A percentile compares a stretch with the other conserved stretches of the same genome.
Conservation (phyloP, 2,888 invertebrate genomes). For the Epinotia bilunana region DNA sequence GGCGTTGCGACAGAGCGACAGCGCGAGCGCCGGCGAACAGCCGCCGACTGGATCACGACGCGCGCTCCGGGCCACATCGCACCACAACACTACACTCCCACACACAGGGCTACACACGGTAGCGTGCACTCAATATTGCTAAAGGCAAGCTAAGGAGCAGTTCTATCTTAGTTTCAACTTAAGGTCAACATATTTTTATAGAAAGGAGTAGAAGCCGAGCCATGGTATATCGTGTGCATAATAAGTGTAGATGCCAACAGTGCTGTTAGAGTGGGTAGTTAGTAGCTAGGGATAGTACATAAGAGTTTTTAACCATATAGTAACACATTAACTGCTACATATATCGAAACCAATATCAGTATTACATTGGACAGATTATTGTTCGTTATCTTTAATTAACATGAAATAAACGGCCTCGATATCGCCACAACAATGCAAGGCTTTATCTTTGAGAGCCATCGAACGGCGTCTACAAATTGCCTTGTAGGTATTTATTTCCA, state of each 20-base stretch:
- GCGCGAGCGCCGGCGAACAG: conserved; percentile 46
- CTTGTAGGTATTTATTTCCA: conserved; percentile 65
- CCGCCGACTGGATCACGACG: conserved; percentile 44
- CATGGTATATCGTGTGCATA: neutral
- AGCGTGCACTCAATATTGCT: neutral
- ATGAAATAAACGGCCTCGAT: conserved; percentile 69
- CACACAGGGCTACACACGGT: neutral
- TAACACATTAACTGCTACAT: no score
- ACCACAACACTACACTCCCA: conserved; percentile 1
- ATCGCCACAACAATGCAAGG: conserved; percentile 66
- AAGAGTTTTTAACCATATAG: neutral
- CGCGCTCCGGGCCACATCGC: conserved; percentile 19
- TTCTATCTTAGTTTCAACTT: neutral
- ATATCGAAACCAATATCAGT: conserved; percentile 23
- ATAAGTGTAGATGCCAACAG: neutral
- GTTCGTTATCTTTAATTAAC: conserved; percentile 74
- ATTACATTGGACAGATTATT: conserved; percentile 54
- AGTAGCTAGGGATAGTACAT: no score
- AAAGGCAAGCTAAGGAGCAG: neutral
- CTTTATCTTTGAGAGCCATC: conserved; percentile 68
- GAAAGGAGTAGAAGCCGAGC: neutral
- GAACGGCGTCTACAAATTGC: conserved; percentile 73
- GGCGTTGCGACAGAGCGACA: conserved; percentile 65
- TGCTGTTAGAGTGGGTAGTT: no score
- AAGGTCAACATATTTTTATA: neutral